Conservation (phyloP, 2,797 vertebrate genomes). For the Lophotriccus pileatus region DNA sequence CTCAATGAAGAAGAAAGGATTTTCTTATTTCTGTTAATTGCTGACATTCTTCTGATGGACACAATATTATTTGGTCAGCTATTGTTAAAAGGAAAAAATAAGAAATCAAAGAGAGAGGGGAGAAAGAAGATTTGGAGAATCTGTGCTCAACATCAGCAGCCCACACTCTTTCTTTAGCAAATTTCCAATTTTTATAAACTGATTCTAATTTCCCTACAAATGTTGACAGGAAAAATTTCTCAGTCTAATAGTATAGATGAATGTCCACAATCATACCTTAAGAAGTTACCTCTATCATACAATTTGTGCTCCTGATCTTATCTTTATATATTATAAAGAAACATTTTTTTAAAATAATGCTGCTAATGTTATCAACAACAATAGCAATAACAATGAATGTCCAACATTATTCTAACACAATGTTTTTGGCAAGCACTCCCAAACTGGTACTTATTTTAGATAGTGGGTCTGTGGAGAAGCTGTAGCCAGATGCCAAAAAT, state of each 20-base stretch:
- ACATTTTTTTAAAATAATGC: not conserved
- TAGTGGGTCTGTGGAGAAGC: not conserved
- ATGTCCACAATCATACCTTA: not conserved
- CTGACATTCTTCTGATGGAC: not conserved
- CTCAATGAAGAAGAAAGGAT: not conserved
- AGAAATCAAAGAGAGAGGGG: not conserved
- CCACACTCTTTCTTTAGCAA: not conserved
- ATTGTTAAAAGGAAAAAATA: not conserved
- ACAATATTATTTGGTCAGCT: not conserved
- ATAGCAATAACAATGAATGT: not conserved
- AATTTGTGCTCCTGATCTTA: not conserved
- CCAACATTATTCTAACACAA: slow-evolving; percentile 10
- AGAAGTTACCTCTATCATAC: not conserved
- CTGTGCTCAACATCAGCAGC: not conserved
- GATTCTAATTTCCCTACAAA: not conserved
- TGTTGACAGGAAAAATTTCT: not conserved
- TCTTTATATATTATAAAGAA: not conserved
- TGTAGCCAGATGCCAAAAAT: slow-evolving; percentile 13
- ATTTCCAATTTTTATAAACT: not conserved
- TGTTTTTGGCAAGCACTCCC: not conserved
- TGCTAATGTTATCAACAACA: not conserved
- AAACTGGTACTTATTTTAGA: not conserved
- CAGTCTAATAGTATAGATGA: not conserved
- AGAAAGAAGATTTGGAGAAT: not conserved
- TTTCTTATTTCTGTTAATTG: not conserved